phyloP scores from a whole-genome alignment of 2,888 invertebrate genomes.

The Cataglyphis albicans region DNA sequence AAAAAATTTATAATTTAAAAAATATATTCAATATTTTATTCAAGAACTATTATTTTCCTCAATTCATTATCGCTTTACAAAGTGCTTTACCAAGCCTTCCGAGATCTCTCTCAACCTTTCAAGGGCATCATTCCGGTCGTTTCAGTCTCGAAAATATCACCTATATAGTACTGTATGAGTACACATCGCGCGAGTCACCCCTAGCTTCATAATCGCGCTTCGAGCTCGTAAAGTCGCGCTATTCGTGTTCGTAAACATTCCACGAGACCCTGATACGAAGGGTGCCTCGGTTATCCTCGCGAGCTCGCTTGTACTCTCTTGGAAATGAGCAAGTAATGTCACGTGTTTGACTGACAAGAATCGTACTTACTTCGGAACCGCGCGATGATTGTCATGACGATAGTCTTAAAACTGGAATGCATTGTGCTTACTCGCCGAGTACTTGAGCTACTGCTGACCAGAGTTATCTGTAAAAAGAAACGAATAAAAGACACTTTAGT shows the following conservation, averaged over 20 bases:
- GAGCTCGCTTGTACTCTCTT: not conserved
- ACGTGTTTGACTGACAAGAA: conserved; percentile 1
- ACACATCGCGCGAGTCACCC: conserved; percentile 11
- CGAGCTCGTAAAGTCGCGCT: conserved; percentile 61
- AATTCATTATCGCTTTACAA: conserved; percentile 1
- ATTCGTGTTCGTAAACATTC: conserved; percentile 66
- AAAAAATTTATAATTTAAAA: not conserved
- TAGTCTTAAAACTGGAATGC: not conserved
- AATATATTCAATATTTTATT: not conserved
- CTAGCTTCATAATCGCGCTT: conserved; percentile 43
- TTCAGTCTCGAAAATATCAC: conserved; percentile 9
- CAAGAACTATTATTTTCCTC: not conserved
- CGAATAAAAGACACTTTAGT: not conserved
- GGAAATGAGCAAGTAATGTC: not conserved
- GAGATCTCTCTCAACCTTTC: conserved; percentile 11
- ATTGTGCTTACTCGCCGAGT: not conserved
- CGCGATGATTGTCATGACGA: not conserved
- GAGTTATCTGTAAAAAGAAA: not conserved
- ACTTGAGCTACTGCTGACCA: not conserved
- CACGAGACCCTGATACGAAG: conserved; percentile 33
- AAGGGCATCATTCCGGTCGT: not conserved
- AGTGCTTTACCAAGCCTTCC: not conserved
- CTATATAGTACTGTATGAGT: not conserved
- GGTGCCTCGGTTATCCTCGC: not conserved
- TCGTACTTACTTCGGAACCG: conserved; percentile 32